These are phyloP conservation scores for Morone chrysops DNA, from an alignment of 2,113 vertebrate species.

Conservation along the genomic window DNA sequence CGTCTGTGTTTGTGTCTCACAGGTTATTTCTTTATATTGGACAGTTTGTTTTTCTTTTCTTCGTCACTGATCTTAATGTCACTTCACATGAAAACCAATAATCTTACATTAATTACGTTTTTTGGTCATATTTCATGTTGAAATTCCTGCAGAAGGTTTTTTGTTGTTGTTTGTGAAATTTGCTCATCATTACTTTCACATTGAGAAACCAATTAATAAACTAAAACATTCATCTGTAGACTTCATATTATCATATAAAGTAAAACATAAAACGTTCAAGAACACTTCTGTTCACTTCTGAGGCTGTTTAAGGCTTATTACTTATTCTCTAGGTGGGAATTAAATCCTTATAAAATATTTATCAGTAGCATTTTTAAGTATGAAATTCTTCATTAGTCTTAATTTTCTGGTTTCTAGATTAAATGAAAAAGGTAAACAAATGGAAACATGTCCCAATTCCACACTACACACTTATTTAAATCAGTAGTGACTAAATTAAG, in stretches of 20 bases:
- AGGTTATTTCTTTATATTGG: too few relatives aligned
- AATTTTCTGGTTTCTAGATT: not conserved
- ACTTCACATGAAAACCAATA: not conserved
- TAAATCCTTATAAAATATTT: not conserved
- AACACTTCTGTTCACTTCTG: not conserved
- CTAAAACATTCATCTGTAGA: constrained; percentile 13
- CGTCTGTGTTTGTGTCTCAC: not conserved
- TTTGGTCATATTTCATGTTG: not conserved
- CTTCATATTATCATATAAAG: not conserved
- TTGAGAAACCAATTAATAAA: not conserved
- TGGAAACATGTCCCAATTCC: not conserved
- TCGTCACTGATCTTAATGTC: not conserved
- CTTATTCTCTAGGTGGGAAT: not conserved
- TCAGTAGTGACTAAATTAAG: too few relatives aligned
- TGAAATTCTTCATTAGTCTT: not conserved
- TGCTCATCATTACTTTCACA: not conserved
- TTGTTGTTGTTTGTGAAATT: not conserved
- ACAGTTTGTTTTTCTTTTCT: not conserved
- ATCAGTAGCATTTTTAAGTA: not conserved
- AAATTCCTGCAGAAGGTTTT: not conserved
- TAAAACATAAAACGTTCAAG: not conserved
- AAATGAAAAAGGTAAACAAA: not conserved
- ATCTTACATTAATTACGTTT: not conserved
- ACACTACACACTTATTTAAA: too few relatives aligned
- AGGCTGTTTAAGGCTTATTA: constrained; percentile 28